phyloP scores from a whole-genome alignment of 2,113 vertebrate species.

The Heptranchias perlo region DNA sequence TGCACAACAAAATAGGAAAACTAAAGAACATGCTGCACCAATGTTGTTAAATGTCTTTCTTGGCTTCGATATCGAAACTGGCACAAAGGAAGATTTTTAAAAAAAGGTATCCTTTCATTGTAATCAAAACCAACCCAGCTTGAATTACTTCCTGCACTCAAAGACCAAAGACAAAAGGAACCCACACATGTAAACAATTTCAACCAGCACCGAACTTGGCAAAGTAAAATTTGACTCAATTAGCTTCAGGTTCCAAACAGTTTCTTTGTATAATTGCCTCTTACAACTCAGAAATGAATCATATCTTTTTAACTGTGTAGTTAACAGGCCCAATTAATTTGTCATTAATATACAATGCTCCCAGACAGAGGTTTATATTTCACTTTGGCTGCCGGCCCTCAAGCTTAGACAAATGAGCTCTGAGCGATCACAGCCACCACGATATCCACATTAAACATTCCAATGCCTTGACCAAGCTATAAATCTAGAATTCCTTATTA shows the following conservation, averaged over 20 bases:
- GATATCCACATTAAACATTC: slow-evolving; percentile 14
- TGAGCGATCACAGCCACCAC: not conserved
- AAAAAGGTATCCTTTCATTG: not conserved
- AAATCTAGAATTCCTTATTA: not conserved
- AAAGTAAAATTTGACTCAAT: not conserved
- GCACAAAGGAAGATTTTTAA: not conserved
- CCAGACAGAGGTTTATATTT: not conserved
- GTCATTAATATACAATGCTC: not conserved
- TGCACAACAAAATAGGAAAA: not conserved
- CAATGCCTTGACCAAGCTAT: not conserved
- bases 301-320: not conserved
- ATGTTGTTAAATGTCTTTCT: not conserved
- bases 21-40: not conserved
- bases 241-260: not conserved
- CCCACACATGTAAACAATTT: slow-evolving; percentile 1
- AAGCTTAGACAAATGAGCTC: not conserved
- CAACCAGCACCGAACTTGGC: not conserved
- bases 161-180: not conserved
- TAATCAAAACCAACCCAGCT: not conserved
- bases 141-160: not conserved
- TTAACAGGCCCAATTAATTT: not conserved
- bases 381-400: not conserved
- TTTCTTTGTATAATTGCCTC: not conserved
- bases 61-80: not conserved
- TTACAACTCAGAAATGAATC: not conserved